phyloP scores from a whole-genome alignment of 2,113 vertebrate genomes.

The Odontesthes bonariensis region DNA sequence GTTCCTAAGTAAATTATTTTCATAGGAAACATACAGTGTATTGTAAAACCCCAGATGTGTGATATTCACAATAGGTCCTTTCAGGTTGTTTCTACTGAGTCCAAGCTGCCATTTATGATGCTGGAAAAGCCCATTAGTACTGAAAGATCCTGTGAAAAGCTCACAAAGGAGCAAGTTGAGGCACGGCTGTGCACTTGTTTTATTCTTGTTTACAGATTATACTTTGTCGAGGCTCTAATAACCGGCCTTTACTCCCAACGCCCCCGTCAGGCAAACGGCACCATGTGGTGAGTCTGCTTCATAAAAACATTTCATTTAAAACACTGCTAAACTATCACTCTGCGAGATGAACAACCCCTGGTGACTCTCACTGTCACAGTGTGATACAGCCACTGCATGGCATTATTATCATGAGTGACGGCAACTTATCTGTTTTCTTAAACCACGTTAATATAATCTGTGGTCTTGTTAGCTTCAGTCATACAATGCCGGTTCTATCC shows the following conservation, averaged over 20 bases:
- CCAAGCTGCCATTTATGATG: no score
- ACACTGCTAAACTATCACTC: neutral
- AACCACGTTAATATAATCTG: neutral
- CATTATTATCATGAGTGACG: neutral
- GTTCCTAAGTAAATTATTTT: no score
- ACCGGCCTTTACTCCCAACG: slow-evolving; percentile 3
- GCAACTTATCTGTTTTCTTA: neutral
- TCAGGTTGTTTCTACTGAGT: no score
- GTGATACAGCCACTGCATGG: neutral
- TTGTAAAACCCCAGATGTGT: no score
- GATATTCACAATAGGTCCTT: no score
- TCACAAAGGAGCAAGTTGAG: neutral
- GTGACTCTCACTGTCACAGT: neutral
- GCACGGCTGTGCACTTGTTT: slow-evolving; percentile 12
- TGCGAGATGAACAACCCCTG: neutral
- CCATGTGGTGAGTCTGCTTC: slow-evolving; percentile 10
- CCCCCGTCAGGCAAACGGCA: slow-evolving; percentile 8
- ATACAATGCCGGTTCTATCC: neutral
- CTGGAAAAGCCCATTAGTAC: neutral
- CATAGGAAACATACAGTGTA: no score
- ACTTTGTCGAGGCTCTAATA: slow-evolving; percentile 16
- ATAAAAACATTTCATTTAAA: slow-evolving; percentile 27
- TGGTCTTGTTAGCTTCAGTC: neutral
- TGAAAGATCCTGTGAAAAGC: neutral
- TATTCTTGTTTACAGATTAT: slow-evolving; percentile 19